phyloP scores from a whole-genome alignment of 2,113 vertebrate species.

The Fulmarus glacialis region DNA sequence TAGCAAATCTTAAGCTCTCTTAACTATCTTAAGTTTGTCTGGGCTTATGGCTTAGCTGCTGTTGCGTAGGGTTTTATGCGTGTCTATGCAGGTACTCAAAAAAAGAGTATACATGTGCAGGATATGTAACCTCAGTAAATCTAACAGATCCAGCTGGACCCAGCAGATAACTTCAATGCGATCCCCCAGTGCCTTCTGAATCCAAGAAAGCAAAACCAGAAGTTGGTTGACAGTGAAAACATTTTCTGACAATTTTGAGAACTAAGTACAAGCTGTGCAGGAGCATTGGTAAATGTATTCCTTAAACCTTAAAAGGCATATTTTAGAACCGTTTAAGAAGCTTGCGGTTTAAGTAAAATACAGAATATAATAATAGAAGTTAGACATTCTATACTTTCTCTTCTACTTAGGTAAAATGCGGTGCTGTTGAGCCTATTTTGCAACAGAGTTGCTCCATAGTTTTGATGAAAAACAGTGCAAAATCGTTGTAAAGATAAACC shows the following conservation, averaged over 20 bases:
- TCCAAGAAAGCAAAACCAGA: not conserved
- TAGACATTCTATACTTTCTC: not conserved
- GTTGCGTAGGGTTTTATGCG: fast-evolving
- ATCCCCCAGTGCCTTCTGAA: not conserved
- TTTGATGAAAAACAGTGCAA: not conserved
- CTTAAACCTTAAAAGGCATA: not conserved
- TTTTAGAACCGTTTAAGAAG: not conserved
- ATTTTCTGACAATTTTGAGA: not conserved
- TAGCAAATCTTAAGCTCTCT: not conserved
- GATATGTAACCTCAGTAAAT: not conserved
- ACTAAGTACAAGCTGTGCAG: not conserved
- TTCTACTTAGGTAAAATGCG: not conserved
- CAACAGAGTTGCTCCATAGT: not conserved
- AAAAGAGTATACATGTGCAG: not conserved
- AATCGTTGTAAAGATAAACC: not conserved
- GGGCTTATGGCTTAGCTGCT: not conserved
- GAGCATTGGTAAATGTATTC: not conserved
- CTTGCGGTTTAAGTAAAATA: not conserved
- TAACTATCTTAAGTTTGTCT: not conserved
- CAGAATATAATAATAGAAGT: not conserved
- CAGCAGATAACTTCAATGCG: fast-evolving
- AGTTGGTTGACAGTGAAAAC: not conserved
- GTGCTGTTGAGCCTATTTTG: not conserved
- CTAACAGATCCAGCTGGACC: not conserved
- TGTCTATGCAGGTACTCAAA: too few species aligned